Base-by-base conservation (phyloP, 2,888 invertebrate species). In the Nomada fabriciana region DNA sequence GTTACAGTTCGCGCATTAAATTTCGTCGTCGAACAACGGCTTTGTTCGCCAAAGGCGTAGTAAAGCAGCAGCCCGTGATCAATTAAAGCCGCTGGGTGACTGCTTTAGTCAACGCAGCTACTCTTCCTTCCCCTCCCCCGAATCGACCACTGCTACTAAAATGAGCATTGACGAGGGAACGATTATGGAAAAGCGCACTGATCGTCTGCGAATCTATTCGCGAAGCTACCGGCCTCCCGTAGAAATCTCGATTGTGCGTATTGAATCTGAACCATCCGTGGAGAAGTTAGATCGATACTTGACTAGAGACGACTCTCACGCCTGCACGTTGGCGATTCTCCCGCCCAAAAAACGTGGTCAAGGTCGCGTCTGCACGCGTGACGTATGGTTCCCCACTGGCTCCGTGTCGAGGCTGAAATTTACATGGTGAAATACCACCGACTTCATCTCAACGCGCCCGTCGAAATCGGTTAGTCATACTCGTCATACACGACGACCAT, bases 391-490 rank as follows among this genome's bases (percentile, higher is more conserved):
- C 82, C 36, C 72, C 77, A 43, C 74, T 76, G 50, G 36, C 65
- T 73, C 53, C 60, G 64, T 47, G 65, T 53, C 77, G 85, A 87
- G 87, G 82, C 80, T 85, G 61, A 87, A 87, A 87, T 87, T 87
- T 87, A 87, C 86, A 84, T 87, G 65, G 82, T 80, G 86, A 85
- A 86, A 83, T 82, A 82, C 76, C 78, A 80, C 65, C 85, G 69
- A 79, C 80, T 81, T 85, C 82, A 76, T 86, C 77, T 75, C 72
- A 50, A 64, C 76, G 63, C 67, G 63, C 29, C 69, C 74, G 81
- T 80, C 84, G 82, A 89, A 90, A 89, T 90, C 86, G 87, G 84
- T 89, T 90, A 83, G 90, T 89, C 90, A 90, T 89, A 89, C 89
- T 88, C 86, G 84, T 89, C 86, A 61, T 72, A 82, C 80, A 83